Evolutionary conservation across 2,797 vertebrate genomes (phyloP).

Genomic region (Enteromius radiatus): DNA sequence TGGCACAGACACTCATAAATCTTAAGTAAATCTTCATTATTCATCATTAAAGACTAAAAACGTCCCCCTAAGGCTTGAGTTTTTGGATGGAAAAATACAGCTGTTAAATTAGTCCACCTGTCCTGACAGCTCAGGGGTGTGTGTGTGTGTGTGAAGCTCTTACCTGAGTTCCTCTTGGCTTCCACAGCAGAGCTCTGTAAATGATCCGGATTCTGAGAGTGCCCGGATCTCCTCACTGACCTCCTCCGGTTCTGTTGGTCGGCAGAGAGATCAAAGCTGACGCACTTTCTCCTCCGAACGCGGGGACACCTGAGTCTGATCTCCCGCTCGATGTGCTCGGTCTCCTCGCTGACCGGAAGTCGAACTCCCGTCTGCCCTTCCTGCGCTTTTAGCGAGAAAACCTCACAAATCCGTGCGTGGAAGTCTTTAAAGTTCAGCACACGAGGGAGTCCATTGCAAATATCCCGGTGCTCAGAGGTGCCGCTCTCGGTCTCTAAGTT

Average conservation of each 20-base stretch:
- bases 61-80: not conserved
- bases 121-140: not conserved
- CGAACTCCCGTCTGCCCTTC: constrained; percentile 56
- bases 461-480: constrained; percentile 57
- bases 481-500: constrained; percentile 1
- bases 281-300: constrained; percentile 73
- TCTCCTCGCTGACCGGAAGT: constrained; percentile 73
- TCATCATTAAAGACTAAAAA: not conserved
- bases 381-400: constrained; percentile 66
- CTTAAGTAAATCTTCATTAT: not conserved
- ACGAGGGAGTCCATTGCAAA: constrained; percentile 65
- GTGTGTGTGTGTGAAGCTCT: not conserved
- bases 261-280: constrained; percentile 73
- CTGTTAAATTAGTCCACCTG: not conserved
- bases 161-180: constrained; percentile 24
- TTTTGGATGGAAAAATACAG: constrained; percentile 8
- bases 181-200: constrained; percentile 1
- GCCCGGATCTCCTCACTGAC: not conserved
- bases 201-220: constrained; percentile 34
- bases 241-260: constrained; percentile 44
- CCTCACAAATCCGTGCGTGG: constrained; percentile 78
- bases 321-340: constrained; percentile 79
- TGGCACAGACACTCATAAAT: not conserved
- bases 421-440: constrained; percentile 77
- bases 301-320: constrained; percentile 78